A percentile compares a stretch with the other conserved stretches of the same genome.
phyloP scores from a whole-genome alignment of 1,140 invertebrate species.

The Pseudachorutes palmiensis region DNA sequence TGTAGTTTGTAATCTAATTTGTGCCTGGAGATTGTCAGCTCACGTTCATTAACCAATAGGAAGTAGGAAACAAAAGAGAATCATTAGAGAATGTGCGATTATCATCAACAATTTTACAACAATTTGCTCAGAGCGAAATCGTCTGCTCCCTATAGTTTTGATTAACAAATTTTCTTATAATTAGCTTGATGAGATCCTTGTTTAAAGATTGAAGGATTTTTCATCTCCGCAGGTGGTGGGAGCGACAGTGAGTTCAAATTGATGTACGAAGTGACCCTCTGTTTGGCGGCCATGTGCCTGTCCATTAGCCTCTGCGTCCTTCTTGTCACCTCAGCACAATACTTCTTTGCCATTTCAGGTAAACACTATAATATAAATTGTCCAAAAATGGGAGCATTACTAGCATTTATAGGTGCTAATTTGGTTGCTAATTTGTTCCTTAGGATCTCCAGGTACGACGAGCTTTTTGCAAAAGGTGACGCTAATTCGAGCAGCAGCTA shows the following conservation, averaged over 20 bases:
- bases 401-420: not conserved
- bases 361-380: conserved; percentile 4
- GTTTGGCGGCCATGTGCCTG: conserved; percentile 35
- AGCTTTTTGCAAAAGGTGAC: conserved; percentile 35
- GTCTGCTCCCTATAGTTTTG: too few species aligned
- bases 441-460: conserved; percentile 33
- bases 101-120: too few species aligned
- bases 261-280: conserved; percentile 38
- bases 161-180: too few species aligned
- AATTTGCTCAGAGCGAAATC: too few species aligned
- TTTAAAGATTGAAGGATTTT: too few species aligned
- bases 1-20: too few species aligned
- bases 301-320: conserved; percentile 37
- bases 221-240: conserved; percentile 2
- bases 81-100: too few species aligned
- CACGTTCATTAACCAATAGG: too few species aligned
- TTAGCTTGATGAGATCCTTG: too few species aligned
- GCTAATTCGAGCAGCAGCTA: conserved; percentile 32
- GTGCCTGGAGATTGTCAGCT: too few species aligned
- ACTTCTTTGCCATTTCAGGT: conserved; percentile 37
- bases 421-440: not conserved
- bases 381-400: too few species aligned
- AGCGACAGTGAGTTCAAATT: conserved; percentile 26
- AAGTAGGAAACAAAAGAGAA: too few species aligned
- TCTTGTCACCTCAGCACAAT: conserved; percentile 37